These are phyloP conservation scores for Antennarius maculatus DNA, from an alignment of 2,797 vertebrate genomes.

Conservation along the genomic window DNA sequence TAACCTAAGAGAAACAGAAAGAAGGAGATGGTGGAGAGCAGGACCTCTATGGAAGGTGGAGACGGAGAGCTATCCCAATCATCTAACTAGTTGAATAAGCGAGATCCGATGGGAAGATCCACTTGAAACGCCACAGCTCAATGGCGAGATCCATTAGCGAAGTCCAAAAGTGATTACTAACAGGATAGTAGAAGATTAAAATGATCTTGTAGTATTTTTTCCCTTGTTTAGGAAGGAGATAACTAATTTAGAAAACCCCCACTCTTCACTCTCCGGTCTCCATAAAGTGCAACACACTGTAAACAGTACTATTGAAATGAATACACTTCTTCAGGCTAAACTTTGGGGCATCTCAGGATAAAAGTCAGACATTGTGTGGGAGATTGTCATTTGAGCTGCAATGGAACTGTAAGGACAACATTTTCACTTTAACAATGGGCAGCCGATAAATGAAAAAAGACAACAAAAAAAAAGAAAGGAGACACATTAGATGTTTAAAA, in stretches of 20 bases:
- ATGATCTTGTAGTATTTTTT: constrained; percentile 5
- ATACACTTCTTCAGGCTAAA: not conserved
- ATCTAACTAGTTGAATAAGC: constrained; percentile 55
- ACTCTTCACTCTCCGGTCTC: not conserved
- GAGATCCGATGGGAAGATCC: constrained; percentile 45
- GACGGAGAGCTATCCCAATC: constrained; percentile 46
- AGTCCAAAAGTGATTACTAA: constrained; percentile 12
- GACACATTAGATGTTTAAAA: constrained; percentile 13
- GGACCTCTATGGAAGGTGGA: constrained; percentile 43
- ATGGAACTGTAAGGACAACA: constrained; percentile 5
- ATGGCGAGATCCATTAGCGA: constrained; percentile 20
- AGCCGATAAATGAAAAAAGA: constrained; percentile 18
- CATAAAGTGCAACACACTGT: constrained; percentile 1
- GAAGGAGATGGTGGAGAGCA: constrained; percentile 40
- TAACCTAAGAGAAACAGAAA: constrained; percentile 64
- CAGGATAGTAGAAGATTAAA: constrained; percentile 10
- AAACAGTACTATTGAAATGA: not conserved
- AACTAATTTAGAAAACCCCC: not conserved
- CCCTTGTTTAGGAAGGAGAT: not conserved
- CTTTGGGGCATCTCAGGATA: not conserved
- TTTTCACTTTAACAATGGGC: constrained; percentile 9
- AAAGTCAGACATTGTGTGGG: not conserved
- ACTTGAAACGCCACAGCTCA: constrained; percentile 33
- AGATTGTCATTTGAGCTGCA: not conserved
- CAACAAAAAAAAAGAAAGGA: constrained; percentile 11